Conservation (phyloP, 2,888 invertebrate species). For the Drosophila colorata region DNA sequence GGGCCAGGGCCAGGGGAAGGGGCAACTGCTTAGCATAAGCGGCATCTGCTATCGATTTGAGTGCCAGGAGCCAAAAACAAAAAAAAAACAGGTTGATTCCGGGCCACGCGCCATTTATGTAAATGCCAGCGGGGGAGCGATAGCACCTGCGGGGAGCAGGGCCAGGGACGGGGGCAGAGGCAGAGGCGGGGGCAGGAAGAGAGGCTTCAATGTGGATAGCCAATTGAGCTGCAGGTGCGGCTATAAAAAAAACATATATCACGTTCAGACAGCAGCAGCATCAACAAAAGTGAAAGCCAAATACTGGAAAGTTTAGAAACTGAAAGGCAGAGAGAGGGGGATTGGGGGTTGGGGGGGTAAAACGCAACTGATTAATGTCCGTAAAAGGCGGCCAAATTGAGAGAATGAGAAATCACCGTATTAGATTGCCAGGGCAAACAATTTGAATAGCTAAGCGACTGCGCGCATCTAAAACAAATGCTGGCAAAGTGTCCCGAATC, state of each 20-base stretch:
- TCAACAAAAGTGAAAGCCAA: no score
- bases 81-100: constrained; percentile 44
- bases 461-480: constrained; percentile 36
- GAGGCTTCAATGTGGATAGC: not conserved
- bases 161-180: not conserved
- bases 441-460: constrained; percentile 45
- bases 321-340: not conserved
- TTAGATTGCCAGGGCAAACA: constrained; percentile 69
- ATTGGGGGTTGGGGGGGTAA: not conserved
- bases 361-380: constrained; percentile 35
- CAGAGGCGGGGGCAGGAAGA: constrained; percentile 4
- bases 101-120: constrained; percentile 66
- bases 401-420: constrained; percentile 73
- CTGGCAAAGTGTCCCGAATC: constrained; percentile 51
- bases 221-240: constrained; percentile 30
- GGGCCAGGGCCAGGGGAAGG: constrained; percentile 13
- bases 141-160: constrained; percentile 33
- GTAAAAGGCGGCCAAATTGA: not conserved
- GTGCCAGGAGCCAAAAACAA: constrained; percentile 11
- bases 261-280: no score
- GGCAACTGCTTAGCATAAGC: constrained; percentile 23
- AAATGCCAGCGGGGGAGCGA: constrained; percentile 37
- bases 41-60: constrained; percentile 2
- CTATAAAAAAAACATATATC: not conserved
- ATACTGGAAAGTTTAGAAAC: no score